Base-by-base conservation (phyloP, 2,888 invertebrate species). In the Caenorhabditis virilis region DNA sequence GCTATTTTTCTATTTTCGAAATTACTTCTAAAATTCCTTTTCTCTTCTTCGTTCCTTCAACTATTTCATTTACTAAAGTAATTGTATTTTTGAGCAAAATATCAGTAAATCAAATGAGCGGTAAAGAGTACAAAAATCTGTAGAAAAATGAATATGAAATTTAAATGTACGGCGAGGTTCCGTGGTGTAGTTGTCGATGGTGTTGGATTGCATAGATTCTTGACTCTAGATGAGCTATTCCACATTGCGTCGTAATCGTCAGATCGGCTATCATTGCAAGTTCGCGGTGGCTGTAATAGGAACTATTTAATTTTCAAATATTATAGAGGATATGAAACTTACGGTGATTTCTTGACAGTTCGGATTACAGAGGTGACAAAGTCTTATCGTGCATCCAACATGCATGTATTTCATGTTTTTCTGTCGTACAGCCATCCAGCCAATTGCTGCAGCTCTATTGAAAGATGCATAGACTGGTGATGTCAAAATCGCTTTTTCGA, bases 401-500 rank as follows among this genome's bases (percentile, higher is more conserved):
- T 64, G 48, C 25, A 72, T 59, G 45, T 58, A 63, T 25, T 64
- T 64, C 67, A 72, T 69, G 42, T 64, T 47, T 56, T 65, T 56
- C 43, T 72, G 69, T 20, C 72, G 27, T 0, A 72, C 67, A 4
- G 72, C 54, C 50, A 69, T 56, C 66, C 67, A 72, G 26, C 72
- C 72, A 15, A 67, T 55, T 11, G 68, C 62, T 7, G 66, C 60
- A 0, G 72, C 72, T 39, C 58, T 22, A 41, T 60, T 61, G 45
- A 59, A 59, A 0, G 69, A 61, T 1, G 45, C 35, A 41, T 72
- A 72, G 6, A 56, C 53, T 18, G 72, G 72, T 9, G 72, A 67
- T n/a, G 63, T 52, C 30, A 72, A 23, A 38, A 72, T 67, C 4
- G 69, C 69, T 22, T 60, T 53, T 42, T 72, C 72, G 20, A 60